Evolutionary conservation across 1,140 invertebrate genomes (phyloP).

Genomic region (Chionoecetes opilio): DNA sequence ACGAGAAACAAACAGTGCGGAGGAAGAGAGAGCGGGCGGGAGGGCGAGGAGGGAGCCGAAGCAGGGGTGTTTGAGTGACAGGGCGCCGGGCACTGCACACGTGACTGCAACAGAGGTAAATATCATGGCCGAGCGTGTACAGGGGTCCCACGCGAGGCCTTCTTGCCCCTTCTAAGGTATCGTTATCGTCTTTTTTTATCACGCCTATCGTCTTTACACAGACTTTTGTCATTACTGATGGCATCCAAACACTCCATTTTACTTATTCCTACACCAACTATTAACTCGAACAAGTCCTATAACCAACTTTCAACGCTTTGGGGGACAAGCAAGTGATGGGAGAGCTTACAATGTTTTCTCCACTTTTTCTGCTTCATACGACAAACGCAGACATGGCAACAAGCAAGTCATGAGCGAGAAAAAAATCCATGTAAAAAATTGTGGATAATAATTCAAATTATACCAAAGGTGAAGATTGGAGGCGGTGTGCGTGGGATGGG

Average conservation of each 20-base stretch:
- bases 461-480: constrained; percentile 3
- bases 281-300: not conserved
- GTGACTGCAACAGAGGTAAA: not conserved
- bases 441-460: constrained; percentile 23
- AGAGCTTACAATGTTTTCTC: too few relatives aligned
- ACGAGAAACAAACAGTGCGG: too few relatives aligned
- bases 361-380: not conserved
- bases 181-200: too few relatives aligned
- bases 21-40: not conserved
- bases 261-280: not conserved
- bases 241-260: not conserved
- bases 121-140: not conserved
- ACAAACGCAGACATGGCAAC: not conserved
- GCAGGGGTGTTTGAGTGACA: not conserved
- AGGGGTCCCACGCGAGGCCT: not conserved
- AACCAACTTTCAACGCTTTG: not conserved
- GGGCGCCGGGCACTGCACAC: not conserved
- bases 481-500: constrained; percentile 10
- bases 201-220: constrained; percentile 2
- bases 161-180: not conserved
- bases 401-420: not conserved
- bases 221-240: constrained; percentile 46
- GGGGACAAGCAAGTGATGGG: not conserved
- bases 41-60: not conserved
- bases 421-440: not conserved